phyloP scores from a whole-genome alignment of 1,140 invertebrate genomes.

The Diuraphis noxia region DNA sequence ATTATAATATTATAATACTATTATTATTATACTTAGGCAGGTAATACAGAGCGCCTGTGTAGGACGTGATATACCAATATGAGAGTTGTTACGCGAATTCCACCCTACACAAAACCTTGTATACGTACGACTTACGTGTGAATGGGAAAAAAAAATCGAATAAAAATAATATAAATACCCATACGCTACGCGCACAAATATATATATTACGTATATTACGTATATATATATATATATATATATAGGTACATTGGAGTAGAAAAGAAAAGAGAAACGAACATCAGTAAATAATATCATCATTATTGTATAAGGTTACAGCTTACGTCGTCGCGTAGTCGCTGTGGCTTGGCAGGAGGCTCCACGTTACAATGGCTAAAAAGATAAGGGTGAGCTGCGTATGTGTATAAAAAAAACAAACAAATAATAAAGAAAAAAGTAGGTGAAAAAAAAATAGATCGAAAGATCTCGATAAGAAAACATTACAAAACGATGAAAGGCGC shows the following conservation, averaged over 20 bases:
- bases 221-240: neutral
- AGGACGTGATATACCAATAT: neutral
- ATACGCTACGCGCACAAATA: neutral
- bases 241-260: neutral
- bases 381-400: conserved; percentile 9
- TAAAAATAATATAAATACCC: neutral
- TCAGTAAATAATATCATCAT: conserved; percentile 44
- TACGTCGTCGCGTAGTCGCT: conserved; percentile 19
- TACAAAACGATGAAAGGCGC: conserved; percentile 43
- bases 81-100: neutral
- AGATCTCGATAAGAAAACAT: conserved; percentile 43
- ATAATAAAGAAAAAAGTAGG: conserved; percentile 30
- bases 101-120: neutral
- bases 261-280: conserved; percentile 27
- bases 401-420: conserved; percentile 27
- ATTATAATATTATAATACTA: too few species aligned
- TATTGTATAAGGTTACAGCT: conserved; percentile 44
- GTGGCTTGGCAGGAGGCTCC: conserved; percentile 37
- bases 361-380: conserved; percentile 36
- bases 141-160: neutral
- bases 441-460: conserved; percentile 42
- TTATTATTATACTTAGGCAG: neutral
- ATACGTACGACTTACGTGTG: conserved; percentile 4
- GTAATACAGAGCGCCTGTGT: too few species aligned
- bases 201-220: conserved; percentile 4